A percentile compares a stretch with the other conserved stretches of the same genome.
These are phyloP conservation scores for Epinephelus coioides DNA, from an alignment of 2,797 vertebrate species.

Conservation along the genomic window DNA sequence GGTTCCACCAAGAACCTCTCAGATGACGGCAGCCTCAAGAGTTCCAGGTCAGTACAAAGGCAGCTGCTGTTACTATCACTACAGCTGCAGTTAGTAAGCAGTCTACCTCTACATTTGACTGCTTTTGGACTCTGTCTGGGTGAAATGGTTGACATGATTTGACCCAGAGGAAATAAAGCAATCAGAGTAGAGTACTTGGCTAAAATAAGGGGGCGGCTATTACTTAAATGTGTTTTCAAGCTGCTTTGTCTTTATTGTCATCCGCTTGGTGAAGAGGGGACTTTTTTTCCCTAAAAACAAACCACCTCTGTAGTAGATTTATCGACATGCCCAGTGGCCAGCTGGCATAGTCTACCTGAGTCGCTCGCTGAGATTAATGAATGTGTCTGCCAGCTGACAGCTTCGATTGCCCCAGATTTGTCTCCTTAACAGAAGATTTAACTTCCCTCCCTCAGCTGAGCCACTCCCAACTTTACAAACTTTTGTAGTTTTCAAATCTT, in stretches of 20 bases:
- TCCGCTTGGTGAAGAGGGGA: slow-evolving; percentile 53
- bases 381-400: slow-evolving; percentile 79
- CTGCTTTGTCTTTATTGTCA: slow-evolving; percentile 65
- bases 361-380: slow-evolving; percentile 78
- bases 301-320: slow-evolving; percentile 75
- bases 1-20: slow-evolving; percentile 93
- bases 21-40: slow-evolving; percentile 95
- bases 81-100: slow-evolving; percentile 4
- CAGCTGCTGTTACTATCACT: slow-evolving; percentile 12
- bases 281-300: slow-evolving; percentile 57
- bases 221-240: slow-evolving; percentile 48
- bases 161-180: slow-evolving; percentile 43
- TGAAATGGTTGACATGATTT: slow-evolving; percentile 37
- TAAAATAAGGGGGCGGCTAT: slow-evolving; percentile 25
- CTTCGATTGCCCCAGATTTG: slow-evolving; percentile 80
- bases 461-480: slow-evolving; percentile 64
- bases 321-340: slow-evolving; percentile 79
- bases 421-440: slow-evolving; percentile 79
- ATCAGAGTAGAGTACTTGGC: slow-evolving; percentile 29
- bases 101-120: not conserved
- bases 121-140: slow-evolving; percentile 7
- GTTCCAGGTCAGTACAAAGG: slow-evolving; percentile 91
- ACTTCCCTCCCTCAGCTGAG: slow-evolving; percentile 55
- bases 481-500: slow-evolving; percentile 61
- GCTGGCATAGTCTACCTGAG: slow-evolving; percentile 75